phyloP scores from a whole-genome alignment of 2,113 vertebrate genomes.

The Elanoides forficatus region DNA sequence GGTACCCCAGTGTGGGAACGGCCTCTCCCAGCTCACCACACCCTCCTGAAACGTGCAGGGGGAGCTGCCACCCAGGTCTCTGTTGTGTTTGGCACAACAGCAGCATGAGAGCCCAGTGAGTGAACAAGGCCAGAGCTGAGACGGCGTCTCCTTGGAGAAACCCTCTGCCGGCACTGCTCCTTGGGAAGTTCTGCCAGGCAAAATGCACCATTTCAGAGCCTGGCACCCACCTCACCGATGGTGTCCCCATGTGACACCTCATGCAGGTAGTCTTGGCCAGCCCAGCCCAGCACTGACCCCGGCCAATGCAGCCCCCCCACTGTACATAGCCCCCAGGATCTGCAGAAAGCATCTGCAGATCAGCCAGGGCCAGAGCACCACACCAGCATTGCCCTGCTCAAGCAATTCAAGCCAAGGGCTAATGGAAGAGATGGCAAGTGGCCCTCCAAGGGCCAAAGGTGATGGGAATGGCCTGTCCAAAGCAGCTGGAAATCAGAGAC shows the following conservation, averaged over 20 bases:
- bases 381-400: not conserved
- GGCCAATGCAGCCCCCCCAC: accelerated
- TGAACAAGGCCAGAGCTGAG: not conserved
- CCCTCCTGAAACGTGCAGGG: not conserved
- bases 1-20: not conserved
- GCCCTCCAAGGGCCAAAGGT: not conserved
- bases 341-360: not conserved
- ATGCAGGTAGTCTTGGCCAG: not conserved
- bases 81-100: not conserved
- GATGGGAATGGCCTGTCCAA: not conserved
- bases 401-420: not conserved
- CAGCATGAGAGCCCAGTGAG: not conserved
- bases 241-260: not conserved
- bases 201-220: not conserved
- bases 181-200: not conserved
- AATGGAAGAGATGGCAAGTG: not conserved
- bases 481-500: not conserved
- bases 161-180: not conserved
- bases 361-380: not conserved
- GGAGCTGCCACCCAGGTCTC: not conserved
- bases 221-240: not conserved
- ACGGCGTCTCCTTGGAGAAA: not conserved
- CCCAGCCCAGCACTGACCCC: not conserved
- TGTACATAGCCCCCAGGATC: not conserved
- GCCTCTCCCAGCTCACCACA: not conserved